Percentiles rank a stretch among this genome's conserved stretches.
phyloP scores from a whole-genome alignment of 2,888 invertebrate species.

The Mythimna lalbum region DNA sequence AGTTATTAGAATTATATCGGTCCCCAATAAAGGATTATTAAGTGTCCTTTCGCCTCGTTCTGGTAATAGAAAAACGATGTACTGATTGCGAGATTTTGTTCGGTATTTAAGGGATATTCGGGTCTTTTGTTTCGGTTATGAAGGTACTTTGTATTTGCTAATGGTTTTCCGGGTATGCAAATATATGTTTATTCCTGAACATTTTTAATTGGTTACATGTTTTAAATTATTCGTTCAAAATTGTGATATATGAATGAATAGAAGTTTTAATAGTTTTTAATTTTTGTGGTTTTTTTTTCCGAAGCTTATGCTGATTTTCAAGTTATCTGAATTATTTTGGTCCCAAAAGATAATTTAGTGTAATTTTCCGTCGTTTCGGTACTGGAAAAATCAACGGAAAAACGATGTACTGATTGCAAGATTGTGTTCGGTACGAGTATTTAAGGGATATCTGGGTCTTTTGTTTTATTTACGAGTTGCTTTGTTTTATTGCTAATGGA shows the following conservation, averaged over 20 bases:
- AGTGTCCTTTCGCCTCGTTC: constrained; percentile 46
- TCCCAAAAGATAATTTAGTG: no score
- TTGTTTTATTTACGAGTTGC: no score
- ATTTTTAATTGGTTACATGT: background rate
- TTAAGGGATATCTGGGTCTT: constrained; percentile 2
- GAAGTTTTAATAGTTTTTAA: no score
- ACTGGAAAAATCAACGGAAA: no score
- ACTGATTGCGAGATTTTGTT: constrained; percentile 53
- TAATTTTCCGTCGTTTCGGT: no score
- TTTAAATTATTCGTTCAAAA: no score
- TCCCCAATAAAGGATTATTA: constrained; percentile 61
- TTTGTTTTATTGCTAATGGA: background rate
- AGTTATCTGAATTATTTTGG: no score
- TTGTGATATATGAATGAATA: no score
- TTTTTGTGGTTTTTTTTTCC: no score
- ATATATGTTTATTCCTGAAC: background rate
- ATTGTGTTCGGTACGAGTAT: constrained; percentile 12
- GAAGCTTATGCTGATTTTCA: no score
- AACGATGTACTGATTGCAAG: constrained; percentile 61
- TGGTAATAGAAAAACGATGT: constrained; percentile 62
- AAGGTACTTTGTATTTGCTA: background rate
- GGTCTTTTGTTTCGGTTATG: constrained; percentile 8
- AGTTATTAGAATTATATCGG: constrained; percentile 67
- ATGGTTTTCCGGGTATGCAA: background rate
- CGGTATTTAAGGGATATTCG: constrained; percentile 12